phyloP scores from a whole-genome alignment of 2,888 invertebrate species.

The Latrodectus hesperus region DNA sequence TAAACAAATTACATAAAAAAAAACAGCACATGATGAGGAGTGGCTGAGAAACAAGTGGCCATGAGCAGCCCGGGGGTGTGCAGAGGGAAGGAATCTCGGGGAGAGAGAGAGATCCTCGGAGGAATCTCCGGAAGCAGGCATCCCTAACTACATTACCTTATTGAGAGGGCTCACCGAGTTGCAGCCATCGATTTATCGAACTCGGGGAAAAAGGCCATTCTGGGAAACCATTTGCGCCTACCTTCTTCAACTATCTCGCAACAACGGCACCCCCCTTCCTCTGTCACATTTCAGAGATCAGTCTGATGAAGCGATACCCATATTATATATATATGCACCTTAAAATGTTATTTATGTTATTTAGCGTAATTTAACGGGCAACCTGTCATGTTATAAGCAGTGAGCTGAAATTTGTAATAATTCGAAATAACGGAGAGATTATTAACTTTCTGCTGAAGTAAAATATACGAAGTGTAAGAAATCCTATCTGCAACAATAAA shows the following conservation, averaged over 20 bases:
- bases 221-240: conserved; percentile 60
- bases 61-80: background rate
- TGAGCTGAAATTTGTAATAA: too few species aligned
- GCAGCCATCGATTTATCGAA: conserved; percentile 66
- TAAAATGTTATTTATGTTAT: too few species aligned
- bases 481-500: too few species aligned
- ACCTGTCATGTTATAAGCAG: too few species aligned
- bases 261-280: background rate
- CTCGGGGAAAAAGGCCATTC: conserved; percentile 59
- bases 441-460: too few species aligned
- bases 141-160: conserved; percentile 61
- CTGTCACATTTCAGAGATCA: background rate
- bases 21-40: too few species aligned
- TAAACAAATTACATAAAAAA: too few species aligned
- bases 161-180: conserved; percentile 20
- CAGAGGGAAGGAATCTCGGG: background rate
- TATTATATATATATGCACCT: too few species aligned
- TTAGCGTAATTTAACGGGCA: too few species aligned
- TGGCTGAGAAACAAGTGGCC: background rate
- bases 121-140: conserved; percentile 14
- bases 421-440: too few species aligned
- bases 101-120: conserved; percentile 33
- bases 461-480: too few species aligned
- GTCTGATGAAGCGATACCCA: background rate
- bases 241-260: conserved; percentile 25